A percentile compares a stretch with the other conserved stretches of the same genome.
Conservation (phyloP, 2,888 invertebrate genomes). For the Synergus umbraculus region DNA sequence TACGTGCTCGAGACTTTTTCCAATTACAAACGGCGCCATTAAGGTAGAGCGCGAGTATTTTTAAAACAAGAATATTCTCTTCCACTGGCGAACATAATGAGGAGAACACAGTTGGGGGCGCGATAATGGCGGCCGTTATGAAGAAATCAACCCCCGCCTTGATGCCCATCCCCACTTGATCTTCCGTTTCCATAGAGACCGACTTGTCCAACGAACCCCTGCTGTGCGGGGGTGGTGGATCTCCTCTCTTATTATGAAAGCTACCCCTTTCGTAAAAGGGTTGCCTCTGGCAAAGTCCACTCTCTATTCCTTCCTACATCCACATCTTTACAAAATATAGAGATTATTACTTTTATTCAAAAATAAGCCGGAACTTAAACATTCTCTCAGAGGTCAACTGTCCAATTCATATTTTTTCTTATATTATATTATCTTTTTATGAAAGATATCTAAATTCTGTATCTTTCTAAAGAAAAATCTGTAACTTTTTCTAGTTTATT, state of each 20-base stretch:
- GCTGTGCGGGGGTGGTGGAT: slow-evolving; percentile 52
- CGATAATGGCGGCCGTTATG: slow-evolving; percentile 77
- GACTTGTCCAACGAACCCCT: slow-evolving; percentile 72
- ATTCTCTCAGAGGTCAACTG: not conserved
- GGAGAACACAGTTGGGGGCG: slow-evolving; percentile 63
- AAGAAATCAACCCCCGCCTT: slow-evolving; percentile 74
- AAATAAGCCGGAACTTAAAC: not conserved
- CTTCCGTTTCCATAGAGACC: slow-evolving; percentile 72
- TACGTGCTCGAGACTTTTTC: slow-evolving; percentile 64
- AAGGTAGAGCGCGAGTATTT: slow-evolving; percentile 64
- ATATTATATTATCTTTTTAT: too few relatives aligned
- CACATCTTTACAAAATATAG: not conserved
- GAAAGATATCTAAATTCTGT: too few relatives aligned
- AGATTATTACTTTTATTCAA: not conserved
- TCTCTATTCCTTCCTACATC: slow-evolving; percentile 9
- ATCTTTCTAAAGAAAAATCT: too few relatives aligned
- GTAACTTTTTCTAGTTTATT: too few relatives aligned
- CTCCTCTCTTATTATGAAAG: slow-evolving; percentile 65
- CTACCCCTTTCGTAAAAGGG: slow-evolving; percentile 64
- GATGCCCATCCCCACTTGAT: slow-evolving; percentile 61
- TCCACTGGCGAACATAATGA: slow-evolving; percentile 68
- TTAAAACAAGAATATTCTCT: slow-evolving; percentile 74
- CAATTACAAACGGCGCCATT: slow-evolving; percentile 73
- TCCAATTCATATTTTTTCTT: too few relatives aligned
- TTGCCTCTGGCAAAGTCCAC: slow-evolving; percentile 52